These are phyloP conservation scores for Petroica traversi DNA, from an alignment of 2,113 vertebrate genomes.

Conservation along the genomic window DNA sequence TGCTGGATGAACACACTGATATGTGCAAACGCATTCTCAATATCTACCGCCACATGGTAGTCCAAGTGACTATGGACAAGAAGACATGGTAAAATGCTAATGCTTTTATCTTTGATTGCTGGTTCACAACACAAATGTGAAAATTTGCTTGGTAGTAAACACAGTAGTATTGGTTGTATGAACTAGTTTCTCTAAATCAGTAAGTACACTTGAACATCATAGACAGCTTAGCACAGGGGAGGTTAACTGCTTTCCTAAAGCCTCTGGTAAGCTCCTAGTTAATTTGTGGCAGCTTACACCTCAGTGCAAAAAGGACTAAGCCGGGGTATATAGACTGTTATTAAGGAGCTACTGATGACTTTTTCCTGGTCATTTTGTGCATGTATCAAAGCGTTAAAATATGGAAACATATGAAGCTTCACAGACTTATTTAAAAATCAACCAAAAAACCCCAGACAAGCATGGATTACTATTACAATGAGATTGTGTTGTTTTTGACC, in stretches of 20 bases:
- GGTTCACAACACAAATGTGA: not conserved
- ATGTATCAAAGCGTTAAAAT: not conserved
- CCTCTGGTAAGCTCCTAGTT: not conserved
- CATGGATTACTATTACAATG: not conserved
- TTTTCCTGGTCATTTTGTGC: not conserved
- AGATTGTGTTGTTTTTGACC: not conserved
- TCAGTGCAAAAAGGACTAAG: not conserved
- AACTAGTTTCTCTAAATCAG: not conserved
- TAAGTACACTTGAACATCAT: not conserved
- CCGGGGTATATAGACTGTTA: not conserved
- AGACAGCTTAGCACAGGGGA: not conserved
- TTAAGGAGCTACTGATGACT: not conserved
- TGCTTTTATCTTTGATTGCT: conserved; percentile 1
- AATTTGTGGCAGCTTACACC: not conserved
- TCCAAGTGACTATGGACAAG: conserved; percentile 98
- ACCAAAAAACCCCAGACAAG: not conserved
- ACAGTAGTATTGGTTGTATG: not conserved
- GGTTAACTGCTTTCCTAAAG: not conserved
- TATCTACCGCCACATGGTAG: conserved; percentile 97
- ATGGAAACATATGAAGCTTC: not conserved
- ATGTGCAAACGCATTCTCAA: conserved; percentile 99
- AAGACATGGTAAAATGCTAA: conserved; percentile 89
- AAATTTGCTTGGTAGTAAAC: not conserved
- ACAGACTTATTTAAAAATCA: not conserved
- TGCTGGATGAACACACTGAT: conserved; percentile 96